Evolutionary conservation across 1,140 invertebrate species (phyloP), one percentile per base, ranked within the genome.

Genomic region (Cotesia vestalis): DNA sequence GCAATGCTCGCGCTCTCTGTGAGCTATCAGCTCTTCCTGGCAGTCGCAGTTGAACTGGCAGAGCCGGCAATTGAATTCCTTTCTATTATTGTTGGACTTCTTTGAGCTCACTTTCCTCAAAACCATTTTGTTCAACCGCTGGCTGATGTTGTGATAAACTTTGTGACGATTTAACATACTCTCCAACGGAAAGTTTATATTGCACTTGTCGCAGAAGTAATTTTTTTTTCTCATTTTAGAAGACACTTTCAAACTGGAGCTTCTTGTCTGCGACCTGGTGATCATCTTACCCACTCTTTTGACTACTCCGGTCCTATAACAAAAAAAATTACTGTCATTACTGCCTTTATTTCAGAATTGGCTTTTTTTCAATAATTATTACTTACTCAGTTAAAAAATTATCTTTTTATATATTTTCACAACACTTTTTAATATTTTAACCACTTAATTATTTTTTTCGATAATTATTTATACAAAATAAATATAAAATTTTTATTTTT

Each of bases 81-180:
- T 46, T 46, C 5, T 46, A 2, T 46, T 6, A 40, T 4, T 40
- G 0, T 9, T 6, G 2, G 11, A 46, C 3, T 46, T 46, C 5
- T 46, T 46, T 0, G 40, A 11, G 40, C 6, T 11, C 35, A 27
- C 59, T 59, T 69, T 46, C 52, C 55, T 35, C 8, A 61, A 8
- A 1, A 40, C 51, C 14, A 57, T 61, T 55, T 60, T 59, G 27
- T 40, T 38, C n/a, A 38, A 5, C 20, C n/a, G 11, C 5, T 40
- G 40, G 4, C 34, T n/a, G 27, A 40, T 53, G 14, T 66, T 71
- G 27, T 84, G 80, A 0, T 73, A 76, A 0, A 74, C 60, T 38
- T 75, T 78, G 53, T 86, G 85, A 52, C 81, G 77, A 12, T 76
- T 76, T 20, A 86, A 66, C 77, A 85, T 82, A 2, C 9, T 76